Conservation (phyloP, 2,113 vertebrate species). For the Noturus placidus region DNA sequence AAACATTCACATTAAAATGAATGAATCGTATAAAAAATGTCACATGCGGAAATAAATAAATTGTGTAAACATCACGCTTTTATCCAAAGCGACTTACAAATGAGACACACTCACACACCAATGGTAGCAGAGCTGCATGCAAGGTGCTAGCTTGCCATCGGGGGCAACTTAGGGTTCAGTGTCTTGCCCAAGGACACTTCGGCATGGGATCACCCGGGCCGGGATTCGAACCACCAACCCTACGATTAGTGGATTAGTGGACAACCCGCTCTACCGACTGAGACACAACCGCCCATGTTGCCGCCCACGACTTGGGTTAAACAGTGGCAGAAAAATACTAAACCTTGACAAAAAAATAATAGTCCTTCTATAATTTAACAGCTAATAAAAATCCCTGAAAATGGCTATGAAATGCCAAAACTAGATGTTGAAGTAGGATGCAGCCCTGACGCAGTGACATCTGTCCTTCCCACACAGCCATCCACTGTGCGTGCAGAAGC, state of each 20-base stretch:
- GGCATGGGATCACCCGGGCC: no score
- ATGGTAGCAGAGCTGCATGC: no score
- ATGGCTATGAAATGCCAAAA: constrained; percentile 19
- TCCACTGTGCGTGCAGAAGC: constrained; percentile 40
- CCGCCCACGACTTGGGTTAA: background rate
- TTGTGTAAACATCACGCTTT: background rate
- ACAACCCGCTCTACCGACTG: no score
- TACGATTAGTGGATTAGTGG: no score
- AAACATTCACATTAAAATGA: background rate
- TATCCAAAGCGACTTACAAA: no score
- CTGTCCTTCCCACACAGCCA: constrained; percentile 44
- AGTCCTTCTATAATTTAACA: background rate
- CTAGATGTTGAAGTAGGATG: constrained; percentile 26
- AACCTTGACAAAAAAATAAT: background rate
- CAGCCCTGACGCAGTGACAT: constrained; percentile 42
- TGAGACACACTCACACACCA: no score
- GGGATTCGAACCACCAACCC: no score
- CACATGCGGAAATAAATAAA: background rate
- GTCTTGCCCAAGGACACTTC: no score
- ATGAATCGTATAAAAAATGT: background rate
- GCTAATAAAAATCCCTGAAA: background rate
- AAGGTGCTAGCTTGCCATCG: no score
- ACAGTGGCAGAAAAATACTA: background rate
- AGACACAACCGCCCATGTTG: no score
- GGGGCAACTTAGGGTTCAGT: no score